These are phyloP conservation scores for Premnoplex brunnescens DNA, from an alignment of 2,797 vertebrate genomes.

Conservation along the genomic window DNA sequence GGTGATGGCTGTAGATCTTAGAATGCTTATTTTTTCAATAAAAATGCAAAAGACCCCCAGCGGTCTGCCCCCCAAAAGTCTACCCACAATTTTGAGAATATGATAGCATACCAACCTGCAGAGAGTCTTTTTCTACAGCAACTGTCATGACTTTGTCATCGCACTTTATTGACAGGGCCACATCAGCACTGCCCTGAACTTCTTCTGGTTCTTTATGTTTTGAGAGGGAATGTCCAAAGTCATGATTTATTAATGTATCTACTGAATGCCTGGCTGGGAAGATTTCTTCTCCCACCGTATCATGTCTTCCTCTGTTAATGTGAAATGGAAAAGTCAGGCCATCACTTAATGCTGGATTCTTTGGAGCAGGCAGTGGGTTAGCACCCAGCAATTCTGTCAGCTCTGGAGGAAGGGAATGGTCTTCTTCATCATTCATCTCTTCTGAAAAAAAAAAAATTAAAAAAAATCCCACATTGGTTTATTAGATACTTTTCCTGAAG, in stretches of 20 bases:
- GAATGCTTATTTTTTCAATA: not conserved
- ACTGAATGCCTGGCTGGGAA: conserved; percentile 48
- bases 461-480: not conserved
- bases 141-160: conserved; percentile 88
- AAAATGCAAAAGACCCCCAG: not conserved
- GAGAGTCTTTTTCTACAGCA: conserved; percentile 86
- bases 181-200: conserved; percentile 75
- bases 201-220: conserved; percentile 78
- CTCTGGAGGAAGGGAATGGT: conserved; percentile 81
- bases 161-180: conserved; percentile 85
- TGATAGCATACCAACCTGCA: conserved; percentile 82
- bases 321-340: conserved; percentile 69
- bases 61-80: not conserved
- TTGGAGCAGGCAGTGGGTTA: conserved; percentile 62
- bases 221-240: conserved; percentile 64
- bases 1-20: not conserved
- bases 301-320: conserved; percentile 69
- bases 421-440: conserved; percentile 80
- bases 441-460: conserved; percentile 38
- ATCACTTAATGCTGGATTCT: conserved; percentile 44
- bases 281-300: conserved; percentile 50
- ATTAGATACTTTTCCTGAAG: not conserved
- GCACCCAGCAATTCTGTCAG: conserved; percentile 79
- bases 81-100: not conserved
- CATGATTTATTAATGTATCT: conserved; percentile 57